phyloP scores from a whole-genome alignment of 1,140 invertebrate genomes.

The Plodia interpunctella region DNA sequence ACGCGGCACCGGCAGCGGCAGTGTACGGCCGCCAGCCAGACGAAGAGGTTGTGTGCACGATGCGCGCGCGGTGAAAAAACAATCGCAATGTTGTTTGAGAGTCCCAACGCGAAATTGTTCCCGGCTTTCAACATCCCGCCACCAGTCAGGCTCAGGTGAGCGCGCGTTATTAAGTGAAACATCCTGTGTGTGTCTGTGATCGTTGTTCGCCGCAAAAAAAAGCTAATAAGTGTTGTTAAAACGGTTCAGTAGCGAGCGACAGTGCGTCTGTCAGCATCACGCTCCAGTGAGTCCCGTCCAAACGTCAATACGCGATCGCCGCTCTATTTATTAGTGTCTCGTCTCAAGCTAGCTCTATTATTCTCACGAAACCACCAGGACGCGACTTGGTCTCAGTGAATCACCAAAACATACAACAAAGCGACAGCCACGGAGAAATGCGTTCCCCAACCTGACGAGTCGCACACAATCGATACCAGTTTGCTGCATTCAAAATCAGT shows the following conservation, averaged over 20 bases:
- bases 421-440: not conserved
- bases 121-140: slow-evolving; percentile 74
- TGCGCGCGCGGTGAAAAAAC: slow-evolving; percentile 64
- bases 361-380: not conserved
- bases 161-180: slow-evolving; percentile 32
- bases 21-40: slow-evolving; percentile 59
- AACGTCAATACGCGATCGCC: slow-evolving; percentile 56
- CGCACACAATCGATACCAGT: not conserved
- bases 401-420: not conserved
- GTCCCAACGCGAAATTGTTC: slow-evolving; percentile 72
- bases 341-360: not conserved
- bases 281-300: slow-evolving; percentile 29
- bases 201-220: slow-evolving; percentile 33
- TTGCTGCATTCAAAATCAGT: not conserved
- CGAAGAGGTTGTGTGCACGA: slow-evolving; percentile 51
- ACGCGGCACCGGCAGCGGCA: slow-evolving; percentile 40
- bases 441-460: not conserved
- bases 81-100: slow-evolving; percentile 71
- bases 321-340: slow-evolving; percentile 39
- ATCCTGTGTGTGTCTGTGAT: slow-evolving; percentile 31
- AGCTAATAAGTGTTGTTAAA: slow-evolving; percentile 41
- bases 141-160: slow-evolving; percentile 71
- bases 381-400: not conserved
- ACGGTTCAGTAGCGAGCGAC: slow-evolving; percentile 35
- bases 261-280: slow-evolving; percentile 34